phyloP scores from a whole-genome alignment of 2,113 vertebrate species.

The Acrocephalus arundinaceus region DNA sequence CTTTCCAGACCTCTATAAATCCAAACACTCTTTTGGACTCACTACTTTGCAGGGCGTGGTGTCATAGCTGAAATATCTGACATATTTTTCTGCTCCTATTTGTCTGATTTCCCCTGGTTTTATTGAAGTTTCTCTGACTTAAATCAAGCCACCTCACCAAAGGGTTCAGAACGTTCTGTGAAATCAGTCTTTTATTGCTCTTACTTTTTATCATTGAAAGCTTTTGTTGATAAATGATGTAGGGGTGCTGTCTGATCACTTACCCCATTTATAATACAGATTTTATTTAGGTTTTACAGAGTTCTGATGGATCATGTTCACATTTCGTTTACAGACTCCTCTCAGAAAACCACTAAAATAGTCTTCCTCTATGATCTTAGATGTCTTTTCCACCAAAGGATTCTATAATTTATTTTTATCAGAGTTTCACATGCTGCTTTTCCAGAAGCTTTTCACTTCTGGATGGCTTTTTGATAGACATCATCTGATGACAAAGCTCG shows the following conservation, averaged over 20 bases:
- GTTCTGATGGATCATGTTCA: neutral
- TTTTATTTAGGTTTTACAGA: neutral
- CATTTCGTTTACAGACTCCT: neutral
- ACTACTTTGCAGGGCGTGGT: neutral
- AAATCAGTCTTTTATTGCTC: neutral
- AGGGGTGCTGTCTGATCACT: neutral
- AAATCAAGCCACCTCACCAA: neutral
- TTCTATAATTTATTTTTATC: neutral
- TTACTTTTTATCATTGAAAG: neutral
- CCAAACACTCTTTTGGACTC: neutral
- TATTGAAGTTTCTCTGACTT: neutral
- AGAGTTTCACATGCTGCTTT: neutral
- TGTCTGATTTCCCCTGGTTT: neutral
- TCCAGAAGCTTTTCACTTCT: neutral
- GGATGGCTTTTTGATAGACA: neutral
- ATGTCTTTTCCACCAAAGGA: neutral
- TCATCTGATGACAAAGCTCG: neutral
- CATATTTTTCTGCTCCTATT: neutral
- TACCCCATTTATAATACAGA: neutral
- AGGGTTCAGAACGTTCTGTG: neutral
- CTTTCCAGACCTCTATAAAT: neutral
- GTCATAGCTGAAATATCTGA: neutral
- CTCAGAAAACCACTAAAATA: neutral
- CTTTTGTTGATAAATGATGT: neutral
- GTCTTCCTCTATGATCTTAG: neutral